These are phyloP conservation scores for Pimpla rufipes DNA, from an alignment of 2,888 invertebrate genomes.

Conservation along the genomic window DNA sequence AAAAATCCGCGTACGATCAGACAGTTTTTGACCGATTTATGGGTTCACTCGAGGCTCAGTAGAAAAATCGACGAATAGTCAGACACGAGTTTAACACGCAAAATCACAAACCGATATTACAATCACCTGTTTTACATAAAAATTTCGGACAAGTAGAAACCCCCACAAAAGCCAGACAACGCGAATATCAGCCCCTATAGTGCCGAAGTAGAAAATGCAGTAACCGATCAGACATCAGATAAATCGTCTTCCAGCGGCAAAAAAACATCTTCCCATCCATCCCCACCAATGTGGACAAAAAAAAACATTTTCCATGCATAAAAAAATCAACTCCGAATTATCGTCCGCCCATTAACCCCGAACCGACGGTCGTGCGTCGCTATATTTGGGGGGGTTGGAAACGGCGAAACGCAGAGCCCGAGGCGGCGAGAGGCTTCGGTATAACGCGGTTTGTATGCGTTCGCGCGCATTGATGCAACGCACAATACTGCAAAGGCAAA, in stretches of 20 bases:
- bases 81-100: neutral
- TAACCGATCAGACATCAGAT: no score
- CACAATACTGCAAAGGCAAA: constrained; percentile 17
- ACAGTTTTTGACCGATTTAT: neutral
- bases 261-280: no score
- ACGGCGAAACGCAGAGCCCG: neutral
- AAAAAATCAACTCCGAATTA: no score
- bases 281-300: no score
- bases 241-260: no score
- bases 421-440: neutral
- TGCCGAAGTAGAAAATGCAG: no score
- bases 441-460: neutral
- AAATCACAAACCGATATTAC: neutral
- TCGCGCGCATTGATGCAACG: constrained; percentile 25
- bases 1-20: constrained; percentile 11
- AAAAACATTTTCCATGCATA: no score
- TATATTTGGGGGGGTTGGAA: neutral
- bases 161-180: neutral
- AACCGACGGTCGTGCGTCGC: no score
- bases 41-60: neutral
- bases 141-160: neutral
- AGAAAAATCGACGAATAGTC: neutral
- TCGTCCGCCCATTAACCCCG: no score
- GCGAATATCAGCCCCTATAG: no score
- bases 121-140: neutral